Conservation (phyloP, 2,888 invertebrate genomes). For the Chromoteleia sp. region DNA sequence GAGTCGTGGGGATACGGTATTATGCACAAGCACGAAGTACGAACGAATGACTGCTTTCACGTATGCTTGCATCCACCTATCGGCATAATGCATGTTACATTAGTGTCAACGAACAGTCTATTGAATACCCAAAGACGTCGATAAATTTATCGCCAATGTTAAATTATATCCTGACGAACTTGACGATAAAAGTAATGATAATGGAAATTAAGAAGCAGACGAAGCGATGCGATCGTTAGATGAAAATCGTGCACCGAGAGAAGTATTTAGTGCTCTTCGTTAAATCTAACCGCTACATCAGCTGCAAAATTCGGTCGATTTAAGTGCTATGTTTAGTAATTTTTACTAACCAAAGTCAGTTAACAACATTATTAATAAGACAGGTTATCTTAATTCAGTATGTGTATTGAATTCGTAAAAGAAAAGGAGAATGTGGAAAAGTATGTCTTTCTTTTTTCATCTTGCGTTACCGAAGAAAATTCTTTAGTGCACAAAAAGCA, state of each 20-base stretch:
- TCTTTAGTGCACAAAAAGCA: too few relatives aligned
- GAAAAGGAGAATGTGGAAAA: too few relatives aligned
- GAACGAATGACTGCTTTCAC: conserved; percentile 66
- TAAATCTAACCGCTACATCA: too few relatives aligned
- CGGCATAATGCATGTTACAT: conserved; percentile 68
- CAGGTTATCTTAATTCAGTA: too few relatives aligned
- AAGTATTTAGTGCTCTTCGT: too few relatives aligned
- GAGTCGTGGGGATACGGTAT: conserved; percentile 55
- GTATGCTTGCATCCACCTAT: conserved; percentile 70
- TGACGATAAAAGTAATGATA: background rate
- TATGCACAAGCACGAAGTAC: conserved; percentile 66
- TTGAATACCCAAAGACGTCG: conserved; percentile 50
- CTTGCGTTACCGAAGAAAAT: too few relatives aligned
- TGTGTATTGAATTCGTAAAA: too few relatives aligned
- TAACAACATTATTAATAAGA: too few relatives aligned
- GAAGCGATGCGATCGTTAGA: background rate
- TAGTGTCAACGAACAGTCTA: conserved; percentile 64
- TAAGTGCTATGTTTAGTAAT: too few relatives aligned
- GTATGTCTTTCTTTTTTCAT: too few relatives aligned
- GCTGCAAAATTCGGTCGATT: too few relatives aligned
- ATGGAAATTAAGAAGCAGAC: background rate
- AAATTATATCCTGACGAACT: background rate
- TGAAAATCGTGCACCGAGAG: background rate
- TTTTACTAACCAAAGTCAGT: too few relatives aligned
- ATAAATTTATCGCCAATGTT: conserved; percentile 29